Evolutionary conservation across 2,113 vertebrate genomes (phyloP).

Genomic region (Cryptoleucopteryx plumbea): DNA sequence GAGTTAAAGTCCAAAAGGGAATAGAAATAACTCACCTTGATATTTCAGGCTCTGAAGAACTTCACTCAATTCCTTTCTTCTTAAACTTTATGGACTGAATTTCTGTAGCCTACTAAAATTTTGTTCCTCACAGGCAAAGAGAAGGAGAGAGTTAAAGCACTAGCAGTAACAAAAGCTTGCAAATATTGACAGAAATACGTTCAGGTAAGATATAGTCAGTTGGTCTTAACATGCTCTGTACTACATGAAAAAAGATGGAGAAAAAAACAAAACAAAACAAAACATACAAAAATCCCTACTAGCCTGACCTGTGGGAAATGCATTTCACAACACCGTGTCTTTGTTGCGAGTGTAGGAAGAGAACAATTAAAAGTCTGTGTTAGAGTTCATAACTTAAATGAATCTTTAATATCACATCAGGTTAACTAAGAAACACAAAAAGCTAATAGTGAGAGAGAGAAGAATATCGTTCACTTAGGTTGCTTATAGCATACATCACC

Average conservation of each 20-base stretch:
- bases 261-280: neutral
- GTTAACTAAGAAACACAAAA: neutral
- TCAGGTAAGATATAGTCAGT: neutral
- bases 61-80: neutral
- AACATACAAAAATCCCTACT: neutral
- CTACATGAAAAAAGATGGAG: neutral
- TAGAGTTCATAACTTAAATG: neutral
- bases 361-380: neutral
- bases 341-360: neutral
- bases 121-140: neutral
- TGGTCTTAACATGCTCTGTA: neutral
- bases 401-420: neutral
- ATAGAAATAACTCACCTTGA: neutral
- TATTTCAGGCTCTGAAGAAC: neutral
- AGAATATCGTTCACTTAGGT: neutral
- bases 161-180: neutral
- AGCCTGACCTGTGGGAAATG: neutral
- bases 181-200: neutral
- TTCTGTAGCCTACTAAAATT: neutral
- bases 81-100: neutral
- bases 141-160: neutral
- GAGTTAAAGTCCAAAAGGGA: neutral
- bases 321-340: neutral
- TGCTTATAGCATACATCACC: neutral
- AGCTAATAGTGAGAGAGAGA: neutral